Conservation (phyloP, 2,797 vertebrate species). For the Thalassophryne amazonica region DNA sequence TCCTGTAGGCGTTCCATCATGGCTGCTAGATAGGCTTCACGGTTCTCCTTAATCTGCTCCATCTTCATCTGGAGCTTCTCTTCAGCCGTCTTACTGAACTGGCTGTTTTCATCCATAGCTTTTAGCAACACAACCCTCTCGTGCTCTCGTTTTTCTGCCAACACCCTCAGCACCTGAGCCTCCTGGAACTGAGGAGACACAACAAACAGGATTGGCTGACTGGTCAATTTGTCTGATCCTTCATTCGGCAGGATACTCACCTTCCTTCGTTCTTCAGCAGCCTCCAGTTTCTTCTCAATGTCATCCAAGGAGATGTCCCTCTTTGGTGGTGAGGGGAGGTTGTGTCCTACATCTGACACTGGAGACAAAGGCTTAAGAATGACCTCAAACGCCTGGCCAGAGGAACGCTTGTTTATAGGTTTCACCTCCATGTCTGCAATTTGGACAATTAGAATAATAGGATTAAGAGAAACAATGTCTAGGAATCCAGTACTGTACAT, state of each 20-base stretch:
- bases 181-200: constrained; percentile 84
- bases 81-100: constrained; percentile 96
- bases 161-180: constrained; percentile 88
- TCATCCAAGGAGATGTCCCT: constrained; percentile 94
- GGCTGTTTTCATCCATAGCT: constrained; percentile 95
- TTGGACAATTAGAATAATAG: constrained; percentile 11
- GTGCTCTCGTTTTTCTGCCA: constrained; percentile 92
- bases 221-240: background rate
- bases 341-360: constrained; percentile 86
- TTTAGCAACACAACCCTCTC: constrained; percentile 94
- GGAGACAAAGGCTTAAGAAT: constrained; percentile 94
- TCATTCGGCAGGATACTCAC: constrained; percentile 59
- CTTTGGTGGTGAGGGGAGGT: constrained; percentile 84
- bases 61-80: constrained; percentile 96
- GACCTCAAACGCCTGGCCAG: constrained; percentile 97
- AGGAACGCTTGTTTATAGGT: constrained; percentile 91
- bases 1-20: constrained; percentile 91
- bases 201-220: background rate
- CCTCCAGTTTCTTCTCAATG: constrained; percentile 95
- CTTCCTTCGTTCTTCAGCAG: constrained; percentile 94
- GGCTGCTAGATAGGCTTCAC: constrained; percentile 89
- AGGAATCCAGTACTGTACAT: background rate
- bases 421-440: constrained; percentile 95
- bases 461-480: constrained; percentile 5
- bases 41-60: constrained; percentile 96